Evolutionary conservation across 2,888 invertebrate genomes (phyloP).

Genomic region (Dolichomitus sp.): DNA sequence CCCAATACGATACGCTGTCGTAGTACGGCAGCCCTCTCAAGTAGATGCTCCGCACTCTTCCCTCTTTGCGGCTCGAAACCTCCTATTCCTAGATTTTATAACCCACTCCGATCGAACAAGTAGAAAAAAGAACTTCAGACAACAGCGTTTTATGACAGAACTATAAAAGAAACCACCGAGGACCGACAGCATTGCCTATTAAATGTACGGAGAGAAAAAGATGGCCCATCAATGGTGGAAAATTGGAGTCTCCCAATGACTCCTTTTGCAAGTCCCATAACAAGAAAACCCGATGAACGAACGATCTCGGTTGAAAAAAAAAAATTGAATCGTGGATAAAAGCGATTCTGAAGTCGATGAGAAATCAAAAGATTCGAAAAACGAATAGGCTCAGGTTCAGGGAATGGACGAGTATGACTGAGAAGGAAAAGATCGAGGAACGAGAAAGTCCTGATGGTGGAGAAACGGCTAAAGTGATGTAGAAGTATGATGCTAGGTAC

Average conservation of each 20-base stretch:
- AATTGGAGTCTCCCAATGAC: not conserved
- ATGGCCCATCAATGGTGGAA: not conserved
- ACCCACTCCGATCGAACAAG: conserved; percentile 9
- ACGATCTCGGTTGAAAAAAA: not conserved
- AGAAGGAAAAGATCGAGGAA: conserved; percentile 15
- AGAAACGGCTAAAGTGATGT: conserved; percentile 44
- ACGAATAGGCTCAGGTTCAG: not conserved
- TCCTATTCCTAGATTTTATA: conserved; percentile 59
- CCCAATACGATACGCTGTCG: conserved; percentile 73
- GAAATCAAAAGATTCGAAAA: not conserved
- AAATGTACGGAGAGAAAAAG: conserved; percentile 1
- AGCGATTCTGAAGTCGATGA: not conserved
- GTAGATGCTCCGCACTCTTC: conserved; percentile 13
- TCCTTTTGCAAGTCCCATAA: not conserved
- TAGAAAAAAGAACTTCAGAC: conserved; percentile 73
- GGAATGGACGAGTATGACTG: not conserved
- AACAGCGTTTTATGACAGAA: conserved; percentile 79
- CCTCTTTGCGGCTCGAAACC: conserved; percentile 41
- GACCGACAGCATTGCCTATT: conserved; percentile 16
- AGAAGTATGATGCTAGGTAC: conserved; percentile 22
- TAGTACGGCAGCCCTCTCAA: conserved; percentile 55
- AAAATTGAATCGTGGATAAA: not conserved
- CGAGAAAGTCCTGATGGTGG: conserved; percentile 6
- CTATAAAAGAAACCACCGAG: conserved; percentile 74
- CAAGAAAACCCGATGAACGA: conserved; percentile 7